Evolutionary conservation across 2,113 vertebrate genomes (phyloP).

Genomic region (Entomyzon cyanotis): DNA sequence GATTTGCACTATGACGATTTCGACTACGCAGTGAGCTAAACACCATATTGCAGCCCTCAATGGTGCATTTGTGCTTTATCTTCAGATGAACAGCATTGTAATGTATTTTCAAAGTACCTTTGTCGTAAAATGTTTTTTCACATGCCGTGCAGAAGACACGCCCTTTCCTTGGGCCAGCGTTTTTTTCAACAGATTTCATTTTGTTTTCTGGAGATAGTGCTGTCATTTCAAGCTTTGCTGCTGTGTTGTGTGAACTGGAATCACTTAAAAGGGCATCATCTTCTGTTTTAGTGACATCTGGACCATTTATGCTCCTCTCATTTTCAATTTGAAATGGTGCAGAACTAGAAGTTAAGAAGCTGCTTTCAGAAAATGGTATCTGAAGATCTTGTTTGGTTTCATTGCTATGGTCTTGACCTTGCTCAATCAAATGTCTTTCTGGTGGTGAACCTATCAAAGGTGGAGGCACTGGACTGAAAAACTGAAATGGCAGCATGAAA

Average conservation of each 20-base stretch:
- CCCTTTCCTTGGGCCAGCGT: constrained; percentile 84
- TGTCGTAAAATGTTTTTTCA: constrained; percentile 98
- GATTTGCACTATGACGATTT: constrained; percentile 97
- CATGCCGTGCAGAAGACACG: constrained; percentile 95
- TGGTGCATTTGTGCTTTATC: constrained; percentile 97
- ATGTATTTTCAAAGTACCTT: constrained; percentile 98
- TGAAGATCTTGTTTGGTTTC: constrained; percentile 74
- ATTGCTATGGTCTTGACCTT: constrained; percentile 69
- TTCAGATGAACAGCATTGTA: constrained; percentile 98
- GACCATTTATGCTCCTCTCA: constrained; percentile 73
- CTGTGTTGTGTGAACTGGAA: constrained; percentile 80
- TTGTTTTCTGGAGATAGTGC: constrained; percentile 85
- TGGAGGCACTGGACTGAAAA: constrained; percentile 88
- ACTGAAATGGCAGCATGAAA: constrained; percentile 94
- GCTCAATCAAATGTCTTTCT: constrained; percentile 78
- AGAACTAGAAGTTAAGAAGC: constrained; percentile 74
- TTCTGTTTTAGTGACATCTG: constrained; percentile 78
- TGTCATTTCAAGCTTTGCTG: constrained; percentile 82
- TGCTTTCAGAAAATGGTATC: constrained; percentile 72
- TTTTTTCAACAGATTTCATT: constrained; percentile 79
- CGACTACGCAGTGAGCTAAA: constrained; percentile 95
- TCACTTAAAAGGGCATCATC: constrained; percentile 85
- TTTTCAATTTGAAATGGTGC: constrained; percentile 78
- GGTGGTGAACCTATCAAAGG: constrained; percentile 85
- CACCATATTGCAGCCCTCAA: constrained; percentile 98